Percentiles rank a stretch among this genome's conserved stretches.
Evolutionary conservation across 1,140 invertebrate species (phyloP).

Genomic region (Nixonia krombeini): DNA sequence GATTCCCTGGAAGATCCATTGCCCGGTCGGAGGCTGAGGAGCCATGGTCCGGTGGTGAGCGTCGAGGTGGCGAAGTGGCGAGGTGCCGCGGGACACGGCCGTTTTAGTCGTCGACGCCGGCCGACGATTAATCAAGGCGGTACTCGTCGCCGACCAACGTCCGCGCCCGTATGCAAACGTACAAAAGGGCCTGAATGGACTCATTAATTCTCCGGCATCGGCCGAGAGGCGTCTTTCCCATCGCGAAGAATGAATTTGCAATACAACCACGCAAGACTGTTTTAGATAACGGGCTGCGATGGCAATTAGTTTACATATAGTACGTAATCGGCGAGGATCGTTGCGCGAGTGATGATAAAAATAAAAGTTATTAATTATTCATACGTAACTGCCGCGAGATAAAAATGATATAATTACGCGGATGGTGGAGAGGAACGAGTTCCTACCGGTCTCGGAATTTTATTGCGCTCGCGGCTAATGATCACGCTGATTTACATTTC

Average conservation of each 20-base stretch:
- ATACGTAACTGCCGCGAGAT: slow-evolving; percentile 33
- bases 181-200: slow-evolving; percentile 45
- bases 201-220: slow-evolving; percentile 46
- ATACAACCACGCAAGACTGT: slow-evolving; percentile 20
- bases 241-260: slow-evolving; percentile 24
- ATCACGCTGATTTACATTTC: slow-evolving; percentile 22
- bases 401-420: slow-evolving; percentile 38
- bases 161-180: slow-evolving; percentile 22
- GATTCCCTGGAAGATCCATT: slow-evolving; percentile 41
- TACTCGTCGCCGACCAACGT: slow-evolving; percentile 5
- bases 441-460: slow-evolving; percentile 6
- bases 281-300: slow-evolving; percentile 46
- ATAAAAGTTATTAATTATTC: slow-evolving; percentile 45
- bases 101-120: slow-evolving; percentile 33
- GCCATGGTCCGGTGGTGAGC: too few relatives aligned
- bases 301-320: slow-evolving; percentile 41
- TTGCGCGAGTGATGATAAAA: slow-evolving; percentile 36
- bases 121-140: slow-evolving; percentile 34
- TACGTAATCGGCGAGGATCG: slow-evolving; percentile 44
- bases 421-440: slow-evolving; percentile 13
- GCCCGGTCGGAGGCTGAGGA: slow-evolving; percentile 22
- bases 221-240: slow-evolving; percentile 31
- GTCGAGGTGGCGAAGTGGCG: too few relatives aligned
- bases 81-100: slow-evolving; percentile 35
- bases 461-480: slow-evolving; percentile 13